These are phyloP conservation scores for Tragelaphus strepsiceros DNA, from an alignment of 2,113 vertebrate genomes.

Conservation along the genomic window DNA sequence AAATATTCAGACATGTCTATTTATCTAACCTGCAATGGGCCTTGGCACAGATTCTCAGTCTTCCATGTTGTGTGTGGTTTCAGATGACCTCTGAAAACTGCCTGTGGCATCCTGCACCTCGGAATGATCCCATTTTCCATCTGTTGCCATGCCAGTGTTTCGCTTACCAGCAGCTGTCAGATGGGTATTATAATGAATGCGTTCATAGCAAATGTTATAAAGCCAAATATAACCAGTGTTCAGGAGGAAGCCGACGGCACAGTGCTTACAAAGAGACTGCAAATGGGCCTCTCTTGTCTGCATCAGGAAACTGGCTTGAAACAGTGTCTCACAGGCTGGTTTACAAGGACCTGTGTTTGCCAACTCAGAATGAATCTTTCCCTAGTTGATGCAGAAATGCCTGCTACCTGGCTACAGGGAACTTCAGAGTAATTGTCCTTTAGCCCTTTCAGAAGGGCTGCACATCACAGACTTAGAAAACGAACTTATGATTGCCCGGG, in stretches of 20 bases:
- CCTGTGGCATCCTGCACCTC: neutral
- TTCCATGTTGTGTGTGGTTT: fast-evolving
- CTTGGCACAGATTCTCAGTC: neutral
- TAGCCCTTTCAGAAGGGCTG: neutral
- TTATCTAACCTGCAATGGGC: neutral
- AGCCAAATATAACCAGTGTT: neutral
- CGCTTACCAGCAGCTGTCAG: slow-evolving; percentile 23
- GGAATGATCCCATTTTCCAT: slow-evolving; percentile 10
- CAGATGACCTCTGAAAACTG: neutral
- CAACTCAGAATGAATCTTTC: neutral
- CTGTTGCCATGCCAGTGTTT: slow-evolving; percentile 9
- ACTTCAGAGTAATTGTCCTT: neutral
- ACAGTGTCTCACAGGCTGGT: neutral
- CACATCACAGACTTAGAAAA: neutral
- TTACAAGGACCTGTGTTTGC: neutral
- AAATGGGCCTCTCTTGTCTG: neutral
- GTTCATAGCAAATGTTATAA: neutral
- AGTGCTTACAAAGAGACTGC: neutral
- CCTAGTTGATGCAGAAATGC: neutral
- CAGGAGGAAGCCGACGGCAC: neutral
- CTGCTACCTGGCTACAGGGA: neutral
- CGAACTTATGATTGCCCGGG: neutral
- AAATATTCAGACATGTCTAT: neutral
- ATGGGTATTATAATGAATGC: neutral
- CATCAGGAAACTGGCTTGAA: neutral